A percentile compares a stretch with the other conserved stretches of the same genome.
These are phyloP conservation scores for Hycleus cichorii DNA, from an alignment of 1,140 invertebrate species.

Conservation along the genomic window DNA sequence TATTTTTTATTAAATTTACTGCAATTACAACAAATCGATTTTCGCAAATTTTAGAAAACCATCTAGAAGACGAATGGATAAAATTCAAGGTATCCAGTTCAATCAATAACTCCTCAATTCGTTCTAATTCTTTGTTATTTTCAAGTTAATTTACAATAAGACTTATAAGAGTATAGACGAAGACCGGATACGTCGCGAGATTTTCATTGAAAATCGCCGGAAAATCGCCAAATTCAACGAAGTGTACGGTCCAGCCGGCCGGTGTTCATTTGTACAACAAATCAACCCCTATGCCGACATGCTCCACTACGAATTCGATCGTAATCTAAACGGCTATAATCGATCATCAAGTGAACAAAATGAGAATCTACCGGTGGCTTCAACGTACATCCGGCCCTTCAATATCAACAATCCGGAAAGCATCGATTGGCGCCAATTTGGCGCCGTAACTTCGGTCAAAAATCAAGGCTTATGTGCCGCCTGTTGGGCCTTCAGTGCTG, in stretches of 20 bases:
- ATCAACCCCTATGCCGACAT: conserved; percentile 18
- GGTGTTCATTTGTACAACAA: conserved; percentile 11
- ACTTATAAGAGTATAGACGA: conserved; percentile 51
- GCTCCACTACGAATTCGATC: conserved; percentile 11
- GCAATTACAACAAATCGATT: too few species aligned
- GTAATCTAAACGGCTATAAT: conserved; percentile 2
- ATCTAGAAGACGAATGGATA: not conserved
- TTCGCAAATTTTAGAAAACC: not conserved
- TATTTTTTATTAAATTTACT: too few species aligned
- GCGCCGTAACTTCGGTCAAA: conserved; percentile 82
- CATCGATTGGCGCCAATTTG: conserved; percentile 77
- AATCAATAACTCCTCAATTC: too few species aligned
- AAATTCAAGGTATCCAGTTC: not conserved
- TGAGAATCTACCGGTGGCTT: not conserved
- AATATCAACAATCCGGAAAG: not conserved
- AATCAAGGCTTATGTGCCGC: conserved; percentile 87
- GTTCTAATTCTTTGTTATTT: too few species aligned
- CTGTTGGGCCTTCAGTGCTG: conserved; percentile 84
- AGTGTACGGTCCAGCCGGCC: conserved; percentile 4
- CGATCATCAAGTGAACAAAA: not conserved
- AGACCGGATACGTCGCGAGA: conserved; percentile 70
- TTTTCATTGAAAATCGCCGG: conserved; percentile 14
- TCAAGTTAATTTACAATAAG: conserved; percentile 41
- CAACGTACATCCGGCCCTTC: not conserved
- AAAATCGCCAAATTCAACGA: conserved; percentile 20